Conservation (phyloP, 37 sponge, comb jelly and placozoan species). For the Bolinopsis microptera region DNA sequence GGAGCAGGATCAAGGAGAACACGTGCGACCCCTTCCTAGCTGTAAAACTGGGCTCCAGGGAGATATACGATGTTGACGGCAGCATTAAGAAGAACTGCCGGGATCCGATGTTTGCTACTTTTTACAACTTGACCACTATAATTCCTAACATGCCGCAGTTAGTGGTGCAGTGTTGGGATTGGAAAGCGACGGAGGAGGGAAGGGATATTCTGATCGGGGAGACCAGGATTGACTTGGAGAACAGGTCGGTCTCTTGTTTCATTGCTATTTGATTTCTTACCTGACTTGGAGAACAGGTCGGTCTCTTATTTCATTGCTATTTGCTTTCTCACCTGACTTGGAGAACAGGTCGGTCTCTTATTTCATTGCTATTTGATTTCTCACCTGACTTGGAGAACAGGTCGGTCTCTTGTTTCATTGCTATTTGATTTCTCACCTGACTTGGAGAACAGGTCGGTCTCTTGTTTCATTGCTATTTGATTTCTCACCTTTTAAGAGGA, state of each 20-base stretch:
- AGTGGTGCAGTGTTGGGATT: not conserved
- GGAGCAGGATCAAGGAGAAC: conserved; percentile 31
- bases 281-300: too few relatives aligned
- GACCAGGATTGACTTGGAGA: conserved; percentile 3
- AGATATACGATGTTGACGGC: not conserved
- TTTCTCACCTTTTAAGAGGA: too few relatives aligned
- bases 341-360: too few relatives aligned
- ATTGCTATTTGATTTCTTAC: too few relatives aligned
- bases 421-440: too few relatives aligned
- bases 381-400: too few relatives aligned
- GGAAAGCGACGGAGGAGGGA: conserved; percentile 24
- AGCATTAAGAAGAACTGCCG: not conserved
- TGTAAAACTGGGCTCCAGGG: not conserved
- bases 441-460: too few relatives aligned
- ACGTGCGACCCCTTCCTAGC: conserved; percentile 20
- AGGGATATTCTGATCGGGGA: conserved; percentile 22
- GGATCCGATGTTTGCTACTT: not conserved
- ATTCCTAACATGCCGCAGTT: conserved; percentile 21
- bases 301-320: too few relatives aligned
- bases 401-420: too few relatives aligned
- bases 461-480: too few relatives aligned
- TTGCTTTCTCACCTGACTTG: too few relatives aligned
- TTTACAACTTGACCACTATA: not conserved
- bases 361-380: too few relatives aligned
- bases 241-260: not conserved